Conservation (phyloP, 2,797 vertebrate genomes). For the Limnodromus scolopaceus region DNA sequence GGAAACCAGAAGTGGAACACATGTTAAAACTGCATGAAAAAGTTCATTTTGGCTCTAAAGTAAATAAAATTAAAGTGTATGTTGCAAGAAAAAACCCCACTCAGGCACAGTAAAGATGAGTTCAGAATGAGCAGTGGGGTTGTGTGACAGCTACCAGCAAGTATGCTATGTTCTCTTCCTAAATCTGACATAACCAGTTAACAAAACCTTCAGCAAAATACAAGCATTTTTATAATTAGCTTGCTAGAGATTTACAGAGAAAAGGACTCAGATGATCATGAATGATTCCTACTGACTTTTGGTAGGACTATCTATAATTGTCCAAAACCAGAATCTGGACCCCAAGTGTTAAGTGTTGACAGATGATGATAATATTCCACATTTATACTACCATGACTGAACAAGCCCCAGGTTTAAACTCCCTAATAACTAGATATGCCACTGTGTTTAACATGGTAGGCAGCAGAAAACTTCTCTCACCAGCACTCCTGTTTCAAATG, state of each 20-base stretch:
- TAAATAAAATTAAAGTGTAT: background rate
- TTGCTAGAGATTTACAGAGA: background rate
- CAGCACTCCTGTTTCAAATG: constrained; percentile 51
- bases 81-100: background rate
- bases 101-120: background rate
- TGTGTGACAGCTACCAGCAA: background rate
- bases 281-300: background rate
- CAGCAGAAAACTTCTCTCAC: constrained; percentile 44
- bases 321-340: background rate
- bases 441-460: constrained; percentile 32
- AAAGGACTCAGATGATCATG: background rate
- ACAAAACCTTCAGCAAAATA: background rate
- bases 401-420: constrained; percentile 21
- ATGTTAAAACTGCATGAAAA: background rate
- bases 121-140: background rate
- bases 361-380: background rate
- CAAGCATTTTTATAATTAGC: background rate
- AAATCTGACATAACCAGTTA: background rate
- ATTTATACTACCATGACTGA: background rate
- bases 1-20: background rate
- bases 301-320: background rate
- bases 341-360: background rate
- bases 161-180: background rate
- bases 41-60: background rate
- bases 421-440: constrained; percentile 17